Conservation (phyloP, 2,888 invertebrate species). For the Cinara cedri region DNA sequence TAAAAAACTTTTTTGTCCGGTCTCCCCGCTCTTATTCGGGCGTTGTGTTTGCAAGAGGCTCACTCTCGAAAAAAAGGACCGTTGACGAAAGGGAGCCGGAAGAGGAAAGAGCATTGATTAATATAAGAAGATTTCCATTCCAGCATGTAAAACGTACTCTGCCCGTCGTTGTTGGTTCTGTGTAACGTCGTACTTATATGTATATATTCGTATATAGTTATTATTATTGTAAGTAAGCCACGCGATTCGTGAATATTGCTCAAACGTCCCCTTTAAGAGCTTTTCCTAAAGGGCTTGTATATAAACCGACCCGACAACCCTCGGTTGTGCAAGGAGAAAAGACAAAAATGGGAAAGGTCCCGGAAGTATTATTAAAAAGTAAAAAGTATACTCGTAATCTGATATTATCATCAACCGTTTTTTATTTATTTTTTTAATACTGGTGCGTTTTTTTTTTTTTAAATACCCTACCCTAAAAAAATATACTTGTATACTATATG, state of each 20-base stretch:
- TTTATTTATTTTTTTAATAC: constrained; percentile 46
- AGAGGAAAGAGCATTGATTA: constrained; percentile 46
- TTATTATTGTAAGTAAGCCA: constrained; percentile 44
- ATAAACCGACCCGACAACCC: constrained; percentile 39
- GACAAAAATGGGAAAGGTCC: constrained; percentile 49
- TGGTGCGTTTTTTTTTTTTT: constrained; percentile 7
- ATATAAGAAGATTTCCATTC: constrained; percentile 51
- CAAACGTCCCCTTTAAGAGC: constrained; percentile 52
- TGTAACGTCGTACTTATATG: constrained; percentile 30
- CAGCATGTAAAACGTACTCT: constrained; percentile 18
- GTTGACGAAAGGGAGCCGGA: not conserved
- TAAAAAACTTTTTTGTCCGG: constrained; percentile 46
- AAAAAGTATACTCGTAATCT: constrained; percentile 54
- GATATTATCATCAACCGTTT: constrained; percentile 51
- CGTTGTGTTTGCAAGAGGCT: not conserved
- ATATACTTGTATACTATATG: not conserved
- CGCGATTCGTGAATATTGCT: constrained; percentile 41
- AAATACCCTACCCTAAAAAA: not conserved
- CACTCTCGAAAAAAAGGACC: constrained; percentile 21
- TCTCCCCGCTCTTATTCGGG: constrained; percentile 26
- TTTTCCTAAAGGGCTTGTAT: constrained; percentile 45
- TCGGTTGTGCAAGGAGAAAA: constrained; percentile 4
- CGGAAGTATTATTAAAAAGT: constrained; percentile 56
- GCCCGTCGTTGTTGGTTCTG: constrained; percentile 20
- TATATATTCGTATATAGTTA: not conserved